Percentiles rank a stretch among this genome's conserved stretches.
Evolutionary conservation across 2,797 vertebrate genomes (phyloP).

Genomic region (Myotis planiceps): DNA sequence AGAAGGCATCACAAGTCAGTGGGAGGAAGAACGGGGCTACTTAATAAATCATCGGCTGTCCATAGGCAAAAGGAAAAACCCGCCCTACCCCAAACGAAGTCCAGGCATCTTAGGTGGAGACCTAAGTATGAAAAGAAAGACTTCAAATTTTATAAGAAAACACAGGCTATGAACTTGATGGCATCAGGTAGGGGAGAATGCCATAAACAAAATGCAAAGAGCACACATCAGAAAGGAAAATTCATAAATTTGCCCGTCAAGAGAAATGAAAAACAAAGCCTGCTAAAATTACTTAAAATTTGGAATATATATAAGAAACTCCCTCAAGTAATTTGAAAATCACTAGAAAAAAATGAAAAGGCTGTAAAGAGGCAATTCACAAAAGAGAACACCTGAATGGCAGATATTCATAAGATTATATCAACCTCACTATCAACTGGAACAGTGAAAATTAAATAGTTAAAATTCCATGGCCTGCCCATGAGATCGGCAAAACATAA

Average conservation of each 20-base stretch:
- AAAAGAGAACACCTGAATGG: not conserved
- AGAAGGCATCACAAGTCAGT: not conserved
- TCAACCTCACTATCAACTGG: not conserved
- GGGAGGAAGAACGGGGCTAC: not conserved
- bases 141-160: not conserved
- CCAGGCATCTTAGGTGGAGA: not conserved
- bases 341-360: not conserved
- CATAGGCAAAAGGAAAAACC: not conserved
- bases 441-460: not conserved
- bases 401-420: not conserved
- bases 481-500: not conserved
- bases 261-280: not conserved
- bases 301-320: not conserved
- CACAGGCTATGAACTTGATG: not conserved
- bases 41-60: not conserved
- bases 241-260: not conserved
- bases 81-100: not conserved
- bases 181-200: not conserved
- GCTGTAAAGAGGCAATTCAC: not conserved
- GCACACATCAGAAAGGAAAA: not conserved
- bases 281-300: not conserved
- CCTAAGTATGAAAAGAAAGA: not conserved
- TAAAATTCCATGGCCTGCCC: not conserved
- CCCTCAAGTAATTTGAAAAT: not conserved
- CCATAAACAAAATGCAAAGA: not conserved